Base-by-base conservation (phyloP, 2,797 vertebrate genomes). In the Pseudomugil tenellus region DNA sequence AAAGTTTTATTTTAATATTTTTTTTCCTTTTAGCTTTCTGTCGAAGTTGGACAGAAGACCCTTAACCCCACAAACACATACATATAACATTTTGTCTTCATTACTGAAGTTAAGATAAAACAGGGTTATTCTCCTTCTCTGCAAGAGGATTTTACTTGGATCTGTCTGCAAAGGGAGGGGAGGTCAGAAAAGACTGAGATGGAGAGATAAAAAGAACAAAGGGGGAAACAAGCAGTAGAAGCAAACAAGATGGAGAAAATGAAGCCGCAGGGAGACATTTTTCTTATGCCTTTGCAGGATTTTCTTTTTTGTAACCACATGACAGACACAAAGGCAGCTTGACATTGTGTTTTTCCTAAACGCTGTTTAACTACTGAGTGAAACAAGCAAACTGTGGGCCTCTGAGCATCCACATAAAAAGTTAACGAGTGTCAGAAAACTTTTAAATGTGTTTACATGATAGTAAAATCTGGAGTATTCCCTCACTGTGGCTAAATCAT, bases 341-440 rank as follows among this genome's bases (percentile, higher is more conserved):
- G 14, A 55, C 37, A 41, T 25, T 25, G 39, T 59, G 34, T 65
- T 70, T 58, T 67, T 66, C 57, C 37, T 19, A 43, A 52, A 48
- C 53, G 54, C 65, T 48, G 48, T 46, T 63, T 41, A 17, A 61
- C 23, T 19, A 13, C 77, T 23, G 54, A 53, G 55, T n/a, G n/a
- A 61, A 83, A 64, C 61, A 26, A 37, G 32, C 58, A 34, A 29
- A 35, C 63, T 10, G 46, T 32, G 46, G 32, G 19, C 57, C 53
- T 21, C 48, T 39, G 16, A 74, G 58, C 32, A 6, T 51, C 21
- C 68, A 60, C 65, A 66, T 88, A 83, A 84, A 84, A 84, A 13
- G 39, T 84, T 80, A 85, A 85, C 31, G 74, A 63, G 64, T 74
- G 60, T 61, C 74, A 54, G 67, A 70, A 69, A 75, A 77, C 67